Percentiles rank a stretch among this genome's conserved stretches.
Evolutionary conservation across 64 coral and sea anemone species (phyloP).

Genomic region (Stichodactyla helianthus): DNA sequence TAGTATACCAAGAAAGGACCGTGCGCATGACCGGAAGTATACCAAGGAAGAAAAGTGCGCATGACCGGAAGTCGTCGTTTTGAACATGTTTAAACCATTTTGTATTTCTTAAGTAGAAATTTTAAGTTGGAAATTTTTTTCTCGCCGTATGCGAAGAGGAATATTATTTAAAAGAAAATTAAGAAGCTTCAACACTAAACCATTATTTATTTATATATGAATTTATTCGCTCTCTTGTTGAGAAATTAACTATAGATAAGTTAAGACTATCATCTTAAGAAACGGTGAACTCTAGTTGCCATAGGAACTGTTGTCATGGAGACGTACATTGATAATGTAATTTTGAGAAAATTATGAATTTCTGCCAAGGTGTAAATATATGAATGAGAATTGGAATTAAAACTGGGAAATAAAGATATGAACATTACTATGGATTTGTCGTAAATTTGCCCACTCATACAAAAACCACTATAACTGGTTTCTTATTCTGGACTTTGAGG

Average conservation of each 20-base stretch:
- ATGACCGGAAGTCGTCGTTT: not conserved
- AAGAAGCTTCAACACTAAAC: not conserved
- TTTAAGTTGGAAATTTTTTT: not conserved
- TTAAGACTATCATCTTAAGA: not conserved
- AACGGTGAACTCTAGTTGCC: not conserved
- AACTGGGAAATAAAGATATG: too few relatives aligned
- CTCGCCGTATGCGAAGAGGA: not conserved
- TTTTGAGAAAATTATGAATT: not conserved
- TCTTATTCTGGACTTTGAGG: too few relatives aligned
- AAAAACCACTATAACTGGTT: too few relatives aligned
- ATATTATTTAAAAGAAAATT: not conserved
- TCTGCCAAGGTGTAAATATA: not conserved
- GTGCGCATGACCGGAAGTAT: too few relatives aligned
- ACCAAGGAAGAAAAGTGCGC: not conserved
- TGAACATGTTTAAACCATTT: not conserved
- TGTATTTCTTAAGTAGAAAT: not conserved
- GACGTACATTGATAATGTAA: not conserved
- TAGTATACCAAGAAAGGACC: too few relatives aligned
- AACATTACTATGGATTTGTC: too few relatives aligned
- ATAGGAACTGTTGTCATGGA: constrained; percentile 1
- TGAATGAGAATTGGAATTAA: too few relatives aligned
- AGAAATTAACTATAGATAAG: not conserved
- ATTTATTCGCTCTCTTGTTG: not conserved
- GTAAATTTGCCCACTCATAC: too few relatives aligned
- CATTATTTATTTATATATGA: not conserved